These are phyloP conservation scores for Kryptolebias marmoratus DNA, from an alignment of 2,113 vertebrate species.

Conservation along the genomic window DNA sequence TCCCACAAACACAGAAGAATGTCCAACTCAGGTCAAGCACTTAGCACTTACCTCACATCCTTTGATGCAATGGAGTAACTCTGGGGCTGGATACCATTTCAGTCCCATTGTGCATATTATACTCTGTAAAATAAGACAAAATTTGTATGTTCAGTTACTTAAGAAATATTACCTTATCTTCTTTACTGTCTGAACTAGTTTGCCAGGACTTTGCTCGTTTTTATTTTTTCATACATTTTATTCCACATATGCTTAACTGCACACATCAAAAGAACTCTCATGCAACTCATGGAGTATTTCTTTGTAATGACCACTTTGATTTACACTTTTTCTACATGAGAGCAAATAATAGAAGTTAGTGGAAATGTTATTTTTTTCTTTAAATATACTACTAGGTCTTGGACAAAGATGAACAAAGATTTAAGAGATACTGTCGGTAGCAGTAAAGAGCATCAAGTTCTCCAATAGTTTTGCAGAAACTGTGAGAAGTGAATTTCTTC, in stretches of 20 bases:
- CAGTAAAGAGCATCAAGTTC: constrained; percentile 38
- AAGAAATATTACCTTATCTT: constrained; percentile 10
- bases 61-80: constrained; percentile 94
- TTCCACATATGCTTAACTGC: constrained; percentile 4
- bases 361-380: constrained; percentile 16
- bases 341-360: constrained; percentile 37
- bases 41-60: constrained; percentile 92
- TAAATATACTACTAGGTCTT: constrained; percentile 15
- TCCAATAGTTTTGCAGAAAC: too few relatives aligned
- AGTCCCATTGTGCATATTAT: constrained; percentile 93
- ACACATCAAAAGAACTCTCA: constrained; percentile 13
- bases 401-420: constrained; percentile 11
- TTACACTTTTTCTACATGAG: constrained; percentile 14
- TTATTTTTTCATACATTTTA: background rate
- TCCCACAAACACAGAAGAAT: constrained; percentile 12
- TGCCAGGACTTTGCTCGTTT: background rate
- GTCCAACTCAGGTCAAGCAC: constrained; percentile 1
- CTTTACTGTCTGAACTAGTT: background rate
- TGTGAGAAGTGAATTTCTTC: too few relatives aligned
- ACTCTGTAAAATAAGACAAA: constrained; percentile 80
- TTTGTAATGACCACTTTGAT: constrained; percentile 34
- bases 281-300: constrained; percentile 21
- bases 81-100: constrained; percentile 95
- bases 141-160: constrained; percentile 7
- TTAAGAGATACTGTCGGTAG: background rate